Evolutionary conservation across 1,140 invertebrate genomes (phyloP).

Genomic region (Pemphigus obesinymphae): DNA sequence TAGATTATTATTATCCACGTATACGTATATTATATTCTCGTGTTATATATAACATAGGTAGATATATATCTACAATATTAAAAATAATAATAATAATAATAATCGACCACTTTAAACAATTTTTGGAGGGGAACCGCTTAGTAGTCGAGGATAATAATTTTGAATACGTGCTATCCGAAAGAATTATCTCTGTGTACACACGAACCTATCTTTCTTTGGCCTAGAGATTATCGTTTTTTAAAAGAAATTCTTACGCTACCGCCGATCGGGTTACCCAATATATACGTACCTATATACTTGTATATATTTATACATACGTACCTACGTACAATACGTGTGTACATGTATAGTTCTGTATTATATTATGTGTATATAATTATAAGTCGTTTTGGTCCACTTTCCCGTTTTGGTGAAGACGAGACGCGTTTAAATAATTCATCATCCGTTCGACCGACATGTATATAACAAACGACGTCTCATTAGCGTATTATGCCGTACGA

Average conservation of each 20-base stretch:
- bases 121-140: neutral
- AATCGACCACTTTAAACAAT: neutral
- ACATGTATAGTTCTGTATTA: neutral
- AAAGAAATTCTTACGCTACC: too few species aligned
- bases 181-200: neutral
- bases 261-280: too few species aligned
- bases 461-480: too few species aligned
- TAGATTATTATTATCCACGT: neutral
- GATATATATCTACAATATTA: too few species aligned
- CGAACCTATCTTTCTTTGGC: too few species aligned
- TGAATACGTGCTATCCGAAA: neutral
- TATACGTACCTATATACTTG: too few species aligned
- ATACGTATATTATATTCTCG: too few species aligned
- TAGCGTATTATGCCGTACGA: too few species aligned
- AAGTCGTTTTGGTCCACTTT: neutral
- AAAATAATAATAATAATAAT: neutral
- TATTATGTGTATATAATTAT: neutral
- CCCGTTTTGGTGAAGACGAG: neutral
- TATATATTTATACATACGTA: neutral
- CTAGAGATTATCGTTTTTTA: too few species aligned
- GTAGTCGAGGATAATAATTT: neutral
- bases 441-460: too few species aligned
- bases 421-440: slow-evolving; percentile 1
- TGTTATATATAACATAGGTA: too few species aligned
- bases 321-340: neutral